Conservation (phyloP, 2,888 invertebrate genomes). For the Cryptocephalus moraei region DNA sequence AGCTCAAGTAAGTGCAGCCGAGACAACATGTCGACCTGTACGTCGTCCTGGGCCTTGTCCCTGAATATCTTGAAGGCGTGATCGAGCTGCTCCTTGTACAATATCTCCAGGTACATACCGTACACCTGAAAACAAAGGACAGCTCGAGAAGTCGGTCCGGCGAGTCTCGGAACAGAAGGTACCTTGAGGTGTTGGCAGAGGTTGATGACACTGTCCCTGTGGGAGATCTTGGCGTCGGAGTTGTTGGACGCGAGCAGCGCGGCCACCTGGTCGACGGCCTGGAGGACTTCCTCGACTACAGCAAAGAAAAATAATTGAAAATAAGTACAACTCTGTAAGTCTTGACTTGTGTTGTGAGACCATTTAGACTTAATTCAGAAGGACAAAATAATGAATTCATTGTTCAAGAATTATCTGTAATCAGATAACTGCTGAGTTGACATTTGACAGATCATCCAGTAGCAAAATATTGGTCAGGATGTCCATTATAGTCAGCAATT, state of each 20-base stretch:
- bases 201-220: constrained; percentile 61
- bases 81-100: constrained; percentile 79
- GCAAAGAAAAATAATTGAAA: constrained; percentile 14
- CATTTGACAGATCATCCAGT: no score
- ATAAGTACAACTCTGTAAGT: no score
- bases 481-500: no score
- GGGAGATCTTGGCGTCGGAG: constrained; percentile 52
- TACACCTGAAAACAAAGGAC: constrained; percentile 35
- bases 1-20: constrained; percentile 83
- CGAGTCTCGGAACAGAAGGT: constrained; percentile 2
- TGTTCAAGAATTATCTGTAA: no score
- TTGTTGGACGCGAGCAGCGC: constrained; percentile 65
- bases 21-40: constrained; percentile 74
- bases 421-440: no score
- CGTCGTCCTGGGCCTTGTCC: constrained; percentile 83
- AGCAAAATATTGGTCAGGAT: no score
- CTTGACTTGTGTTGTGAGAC: no score
- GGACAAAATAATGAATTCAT: no score
- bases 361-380: neutral
- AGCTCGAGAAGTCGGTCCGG: neutral
- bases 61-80: constrained; percentile 77
- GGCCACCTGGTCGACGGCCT: constrained; percentile 72
- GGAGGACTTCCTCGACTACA: constrained; percentile 72
- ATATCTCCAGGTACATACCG: constrained; percentile 69
- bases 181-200: constrained; percentile 74